Evolutionary conservation across 2,113 vertebrate genomes (phyloP).

Genomic region (Athene noctua): DNA sequence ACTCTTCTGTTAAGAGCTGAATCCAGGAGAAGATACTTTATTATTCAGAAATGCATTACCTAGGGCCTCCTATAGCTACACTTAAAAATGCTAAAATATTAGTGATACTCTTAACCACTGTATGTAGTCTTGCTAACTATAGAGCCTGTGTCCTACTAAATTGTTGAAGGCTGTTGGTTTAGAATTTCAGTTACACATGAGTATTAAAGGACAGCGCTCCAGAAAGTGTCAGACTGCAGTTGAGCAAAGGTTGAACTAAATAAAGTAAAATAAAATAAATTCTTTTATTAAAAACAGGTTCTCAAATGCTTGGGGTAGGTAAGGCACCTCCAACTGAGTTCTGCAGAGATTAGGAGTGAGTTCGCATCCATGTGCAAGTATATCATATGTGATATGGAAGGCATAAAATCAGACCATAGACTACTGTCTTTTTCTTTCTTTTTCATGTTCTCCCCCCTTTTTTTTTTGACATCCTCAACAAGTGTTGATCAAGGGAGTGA

Average conservation of each 20-base stretch:
- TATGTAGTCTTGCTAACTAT: neutral
- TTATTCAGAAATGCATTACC: neutral
- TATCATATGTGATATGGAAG: neutral
- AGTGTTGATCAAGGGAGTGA: neutral
- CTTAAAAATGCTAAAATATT: neutral
- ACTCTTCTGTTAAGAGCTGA: neutral
- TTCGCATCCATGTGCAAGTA: neutral
- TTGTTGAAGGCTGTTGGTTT: neutral
- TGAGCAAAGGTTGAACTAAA: neutral
- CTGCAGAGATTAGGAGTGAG: neutral
- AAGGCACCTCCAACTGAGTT: neutral
- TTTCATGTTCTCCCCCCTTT: neutral
- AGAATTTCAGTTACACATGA: neutral
- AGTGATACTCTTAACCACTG: neutral
- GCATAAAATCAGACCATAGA: neutral
- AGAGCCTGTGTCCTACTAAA: neutral
- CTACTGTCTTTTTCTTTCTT: neutral
- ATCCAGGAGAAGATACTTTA: neutral
- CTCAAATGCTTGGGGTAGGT: neutral
- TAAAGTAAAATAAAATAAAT: neutral
- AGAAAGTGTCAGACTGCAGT: neutral
- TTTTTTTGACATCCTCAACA: neutral
- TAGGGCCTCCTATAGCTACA: neutral
- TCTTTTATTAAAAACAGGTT: neutral
- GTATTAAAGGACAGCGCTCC: neutral